phyloP scores from a whole-genome alignment of 1,140 invertebrate species.

The Drosophila watanabei region DNA sequence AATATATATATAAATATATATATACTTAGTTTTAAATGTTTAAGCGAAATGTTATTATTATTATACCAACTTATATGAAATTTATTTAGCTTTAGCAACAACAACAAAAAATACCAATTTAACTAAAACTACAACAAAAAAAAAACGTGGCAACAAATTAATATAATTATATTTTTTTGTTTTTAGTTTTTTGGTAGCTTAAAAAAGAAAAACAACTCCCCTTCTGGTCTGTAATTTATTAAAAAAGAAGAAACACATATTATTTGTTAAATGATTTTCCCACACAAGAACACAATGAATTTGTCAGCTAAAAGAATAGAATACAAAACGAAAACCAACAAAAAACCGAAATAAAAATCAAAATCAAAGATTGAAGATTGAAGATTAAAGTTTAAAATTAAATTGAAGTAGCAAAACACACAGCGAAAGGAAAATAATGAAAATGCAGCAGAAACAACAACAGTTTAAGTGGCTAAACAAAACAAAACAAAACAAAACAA shows the following conservation, averaged over 20 bases:
- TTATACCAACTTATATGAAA: slow-evolving; percentile 80
- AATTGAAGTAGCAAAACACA: slow-evolving; percentile 42
- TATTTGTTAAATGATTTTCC: slow-evolving; percentile 41
- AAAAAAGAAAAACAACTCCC: not conserved
- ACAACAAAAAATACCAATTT: slow-evolving; percentile 42
- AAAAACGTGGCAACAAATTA: slow-evolving; percentile 78
- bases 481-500: slow-evolving; percentile 46
- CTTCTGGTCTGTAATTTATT: slow-evolving; percentile 50
- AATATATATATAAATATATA: slow-evolving; percentile 37
- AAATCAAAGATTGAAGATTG: slow-evolving; percentile 4
- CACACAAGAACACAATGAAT: slow-evolving; percentile 80
- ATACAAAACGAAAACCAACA: not conserved
- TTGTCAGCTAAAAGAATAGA: slow-evolving; percentile 73
- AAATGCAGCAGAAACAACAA: slow-evolving; percentile 16
- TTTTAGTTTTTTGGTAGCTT: slow-evolving; percentile 48
- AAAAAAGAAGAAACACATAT: slow-evolving; percentile 33
- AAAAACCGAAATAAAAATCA: not conserved
- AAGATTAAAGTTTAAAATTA: slow-evolving; percentile 43
- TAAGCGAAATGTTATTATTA: slow-evolving; percentile 81
- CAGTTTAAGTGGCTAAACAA: slow-evolving; percentile 49
- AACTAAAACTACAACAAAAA: slow-evolving; percentile 49
- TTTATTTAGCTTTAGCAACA: slow-evolving; percentile 82
- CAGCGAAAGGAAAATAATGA: slow-evolving; percentile 1
- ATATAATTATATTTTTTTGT: slow-evolving; percentile 65
- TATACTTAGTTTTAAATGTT: slow-evolving; percentile 63